phyloP scores from a whole-genome alignment of 2,888 invertebrate genomes.

The Gryllus longicercus region DNA sequence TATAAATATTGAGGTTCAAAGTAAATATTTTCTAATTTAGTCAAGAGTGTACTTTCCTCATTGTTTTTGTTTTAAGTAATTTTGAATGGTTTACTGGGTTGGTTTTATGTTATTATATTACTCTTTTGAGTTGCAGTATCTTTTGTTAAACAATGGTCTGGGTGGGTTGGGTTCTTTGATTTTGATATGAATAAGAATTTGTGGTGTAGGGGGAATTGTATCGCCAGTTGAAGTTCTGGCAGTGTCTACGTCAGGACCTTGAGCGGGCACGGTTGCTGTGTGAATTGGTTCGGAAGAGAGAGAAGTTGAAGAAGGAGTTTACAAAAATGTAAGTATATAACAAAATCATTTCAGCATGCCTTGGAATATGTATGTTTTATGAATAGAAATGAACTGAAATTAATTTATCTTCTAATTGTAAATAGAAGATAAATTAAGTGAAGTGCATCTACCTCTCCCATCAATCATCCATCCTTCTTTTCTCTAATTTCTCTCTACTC shows the following conservation, averaged over 20 bases:
- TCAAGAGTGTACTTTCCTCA: too few relatives aligned
- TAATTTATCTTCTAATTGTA: too few relatives aligned
- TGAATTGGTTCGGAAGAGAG: conserved; percentile 91
- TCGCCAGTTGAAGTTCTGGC: conserved; percentile 89
- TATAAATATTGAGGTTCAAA: too few relatives aligned
- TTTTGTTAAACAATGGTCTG: not conserved
- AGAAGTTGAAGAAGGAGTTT: conserved; percentile 86
- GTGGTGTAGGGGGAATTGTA: conserved; percentile 62
- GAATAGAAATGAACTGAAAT: too few relatives aligned
- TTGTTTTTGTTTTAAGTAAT: too few relatives aligned
- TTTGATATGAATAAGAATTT: conserved; percentile 22
- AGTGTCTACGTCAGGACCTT: conserved; percentile 86
- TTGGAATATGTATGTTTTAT: too few relatives aligned
- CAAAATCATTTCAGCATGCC: too few relatives aligned
- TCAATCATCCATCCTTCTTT: too few relatives aligned
- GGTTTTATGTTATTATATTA: not conserved
- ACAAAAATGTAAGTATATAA: conserved; percentile 59
- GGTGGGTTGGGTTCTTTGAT: not conserved
- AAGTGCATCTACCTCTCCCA: too few relatives aligned
- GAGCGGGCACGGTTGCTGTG: conserved; percentile 89
- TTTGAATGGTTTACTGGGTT: not conserved
- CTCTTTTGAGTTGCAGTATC: not conserved
- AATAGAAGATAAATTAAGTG: too few relatives aligned
- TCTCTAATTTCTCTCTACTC: too few relatives aligned
- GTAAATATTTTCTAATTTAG: too few relatives aligned